Evolutionary conservation across 2,113 vertebrate genomes (phyloP).

Genomic region (Aplodontia rufa): DNA sequence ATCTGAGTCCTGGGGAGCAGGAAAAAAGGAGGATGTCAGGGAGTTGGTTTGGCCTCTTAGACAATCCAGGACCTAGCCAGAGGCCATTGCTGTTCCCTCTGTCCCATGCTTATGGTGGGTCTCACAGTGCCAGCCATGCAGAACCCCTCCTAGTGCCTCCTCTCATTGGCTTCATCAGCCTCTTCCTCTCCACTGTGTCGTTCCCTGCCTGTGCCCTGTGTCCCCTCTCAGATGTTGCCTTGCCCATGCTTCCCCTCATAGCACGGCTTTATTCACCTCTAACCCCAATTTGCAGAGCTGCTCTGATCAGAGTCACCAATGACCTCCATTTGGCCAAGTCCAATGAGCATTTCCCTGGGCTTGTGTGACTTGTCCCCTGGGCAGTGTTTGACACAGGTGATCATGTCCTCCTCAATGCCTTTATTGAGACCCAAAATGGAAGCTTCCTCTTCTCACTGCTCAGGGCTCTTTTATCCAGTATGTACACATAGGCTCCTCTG

Average conservation of each 20-base stretch:
- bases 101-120: neutral
- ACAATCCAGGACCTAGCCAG: neutral
- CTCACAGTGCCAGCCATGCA: too few relatives aligned
- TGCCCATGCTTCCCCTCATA: neutral
- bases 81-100: neutral
- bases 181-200: neutral
- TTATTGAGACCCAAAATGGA: neutral
- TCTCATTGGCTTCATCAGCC: neutral
- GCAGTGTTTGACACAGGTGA: neutral
- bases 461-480: neutral
- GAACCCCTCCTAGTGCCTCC: too few relatives aligned
- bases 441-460: too few relatives aligned
- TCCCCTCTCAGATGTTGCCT: neutral
- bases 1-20: neutral
- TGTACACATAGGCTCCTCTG: neutral
- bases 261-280: neutral
- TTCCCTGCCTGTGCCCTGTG: too few relatives aligned
- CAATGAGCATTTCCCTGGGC: neutral
- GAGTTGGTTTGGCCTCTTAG: neutral
- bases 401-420: neutral
- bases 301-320: neutral
- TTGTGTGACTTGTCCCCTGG: neutral
- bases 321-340: neutral
- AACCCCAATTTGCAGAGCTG: neutral
- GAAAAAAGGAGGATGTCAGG: neutral